Conservation (phyloP, 2,888 invertebrate species). For the Conomelus anceps region DNA sequence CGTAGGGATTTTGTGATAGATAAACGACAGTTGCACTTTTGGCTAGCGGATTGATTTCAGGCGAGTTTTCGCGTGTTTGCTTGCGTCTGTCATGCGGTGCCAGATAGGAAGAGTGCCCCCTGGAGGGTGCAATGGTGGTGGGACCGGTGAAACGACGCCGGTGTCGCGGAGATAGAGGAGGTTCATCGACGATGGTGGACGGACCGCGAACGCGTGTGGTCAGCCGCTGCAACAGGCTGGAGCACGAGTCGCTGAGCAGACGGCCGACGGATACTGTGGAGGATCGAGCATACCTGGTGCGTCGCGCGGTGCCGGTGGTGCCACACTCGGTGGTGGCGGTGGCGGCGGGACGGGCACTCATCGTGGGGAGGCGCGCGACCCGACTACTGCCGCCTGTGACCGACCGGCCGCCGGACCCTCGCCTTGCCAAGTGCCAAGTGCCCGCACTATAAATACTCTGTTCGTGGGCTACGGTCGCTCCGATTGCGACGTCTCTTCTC, state of each 20-base stretch:
- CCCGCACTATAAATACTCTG: slow-evolving; percentile 3
- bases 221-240: slow-evolving; percentile 73
- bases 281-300: slow-evolving; percentile 70
- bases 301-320: slow-evolving; percentile 41
- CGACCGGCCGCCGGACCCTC: neutral
- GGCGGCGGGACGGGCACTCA: neutral
- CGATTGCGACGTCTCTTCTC: neutral
- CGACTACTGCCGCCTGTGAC: slow-evolving; percentile 1
- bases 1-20: slow-evolving; percentile 61
- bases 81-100: neutral
- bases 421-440: neutral
- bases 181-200: slow-evolving; percentile 47
- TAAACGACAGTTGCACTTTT: slow-evolving; percentile 69
- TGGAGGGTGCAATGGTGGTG: slow-evolving; percentile 49
- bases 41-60: slow-evolving; percentile 42
- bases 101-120: slow-evolving; percentile 37
- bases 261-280: slow-evolving; percentile 78
- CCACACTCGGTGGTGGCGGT: slow-evolving; percentile 1
- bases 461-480: neutral
- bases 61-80: neutral
- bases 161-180: slow-evolving; percentile 41
- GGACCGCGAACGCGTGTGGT: slow-evolving; percentile 68
- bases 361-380: neutral
- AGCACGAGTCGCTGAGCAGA: slow-evolving; percentile 78
- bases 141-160: slow-evolving; percentile 35